Percentiles rank a stretch among this genome's conserved stretches.
phyloP scores from a whole-genome alignment of 2,113 vertebrate species.

The Dipodomys ordii region DNA sequence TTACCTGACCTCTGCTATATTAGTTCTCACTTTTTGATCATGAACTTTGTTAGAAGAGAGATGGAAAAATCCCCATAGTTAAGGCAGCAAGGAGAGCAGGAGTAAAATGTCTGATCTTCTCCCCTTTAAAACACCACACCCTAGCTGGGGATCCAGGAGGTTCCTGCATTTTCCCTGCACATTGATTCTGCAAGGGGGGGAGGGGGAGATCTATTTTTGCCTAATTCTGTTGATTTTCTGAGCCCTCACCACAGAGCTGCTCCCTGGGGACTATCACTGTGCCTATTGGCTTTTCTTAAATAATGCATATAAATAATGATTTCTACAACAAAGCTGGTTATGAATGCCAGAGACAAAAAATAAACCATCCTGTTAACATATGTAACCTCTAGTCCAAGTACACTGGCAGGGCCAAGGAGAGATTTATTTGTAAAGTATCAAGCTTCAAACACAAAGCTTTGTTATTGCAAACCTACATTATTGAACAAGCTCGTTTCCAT shows the following conservation, averaged over 20 bases:
- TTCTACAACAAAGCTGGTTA: constrained; percentile 43
- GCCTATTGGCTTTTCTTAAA: constrained; percentile 33
- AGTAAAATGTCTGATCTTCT: neutral
- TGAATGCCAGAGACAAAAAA: constrained; percentile 63
- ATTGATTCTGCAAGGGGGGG: neutral
- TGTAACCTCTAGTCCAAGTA: constrained; percentile 26
- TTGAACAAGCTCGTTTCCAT: neutral
- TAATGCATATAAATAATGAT: constrained; percentile 59
- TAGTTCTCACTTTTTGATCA: constrained; percentile 65
- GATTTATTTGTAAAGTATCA: constrained; percentile 45
- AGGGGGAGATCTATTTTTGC: neutral
- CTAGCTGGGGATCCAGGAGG: neutral
- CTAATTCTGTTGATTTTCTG: neutral
- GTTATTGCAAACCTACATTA: neutral
- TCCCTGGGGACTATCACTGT: constrained; percentile 44
- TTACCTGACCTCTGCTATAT: constrained; percentile 72
- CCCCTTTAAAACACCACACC: accelerated
- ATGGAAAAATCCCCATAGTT: constrained; percentile 50
- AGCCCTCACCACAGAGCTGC: constrained; percentile 9
- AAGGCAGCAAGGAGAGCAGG: neutral
- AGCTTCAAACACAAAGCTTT: neutral
- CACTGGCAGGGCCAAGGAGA: neutral
- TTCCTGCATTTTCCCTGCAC: neutral
- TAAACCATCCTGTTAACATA: constrained; percentile 9
- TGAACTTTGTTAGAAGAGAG: constrained; percentile 66